Conservation (phyloP, 2,797 vertebrate species). For the Onychomys arenicola region DNA sequence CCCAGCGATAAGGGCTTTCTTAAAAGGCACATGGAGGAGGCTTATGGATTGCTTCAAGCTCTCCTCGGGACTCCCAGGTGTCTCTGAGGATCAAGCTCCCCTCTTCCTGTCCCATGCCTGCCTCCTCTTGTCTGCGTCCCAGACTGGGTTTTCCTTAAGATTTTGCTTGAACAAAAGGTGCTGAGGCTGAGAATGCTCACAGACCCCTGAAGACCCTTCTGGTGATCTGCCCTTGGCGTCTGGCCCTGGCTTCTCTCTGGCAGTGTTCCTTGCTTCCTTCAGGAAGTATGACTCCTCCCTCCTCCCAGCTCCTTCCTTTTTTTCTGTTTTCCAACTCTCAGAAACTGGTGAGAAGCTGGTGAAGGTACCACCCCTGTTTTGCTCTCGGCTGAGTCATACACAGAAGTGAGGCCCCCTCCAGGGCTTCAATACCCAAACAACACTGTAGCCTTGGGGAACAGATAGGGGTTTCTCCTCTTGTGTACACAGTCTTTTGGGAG, state of each 20-base stretch:
- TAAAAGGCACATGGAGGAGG: not conserved
- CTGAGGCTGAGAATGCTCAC: slow-evolving; percentile 10
- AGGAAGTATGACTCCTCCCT: fast-evolving
- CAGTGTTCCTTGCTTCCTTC: fast-evolving
- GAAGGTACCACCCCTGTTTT: not conserved
- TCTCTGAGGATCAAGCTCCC: not conserved
- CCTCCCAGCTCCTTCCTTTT: no score
- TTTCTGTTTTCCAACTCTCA: slow-evolving; percentile 1
- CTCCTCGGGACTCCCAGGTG: not conserved
- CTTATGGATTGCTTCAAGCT: not conserved
- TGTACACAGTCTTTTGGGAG: not conserved
- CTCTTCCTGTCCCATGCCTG: not conserved
- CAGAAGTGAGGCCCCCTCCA: not conserved
- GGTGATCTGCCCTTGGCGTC: not conserved
- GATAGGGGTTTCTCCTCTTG: not conserved
- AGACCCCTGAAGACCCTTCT: not conserved
- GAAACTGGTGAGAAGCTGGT: not conserved
- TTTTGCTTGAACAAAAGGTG: slow-evolving; percentile 24
- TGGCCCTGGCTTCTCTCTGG: not conserved
- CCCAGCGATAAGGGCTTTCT: not conserved
- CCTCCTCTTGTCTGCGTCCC: slow-evolving; percentile 35
- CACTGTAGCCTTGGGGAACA: not conserved
- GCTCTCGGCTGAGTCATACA: not conserved
- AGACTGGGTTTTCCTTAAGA: slow-evolving; percentile 24
- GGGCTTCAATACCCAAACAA: not conserved